Percentiles rank a stretch among this genome's conserved stretches.
Conservation (phyloP, 1,140 invertebrate genomes). For the Goniozus legneri region DNA sequence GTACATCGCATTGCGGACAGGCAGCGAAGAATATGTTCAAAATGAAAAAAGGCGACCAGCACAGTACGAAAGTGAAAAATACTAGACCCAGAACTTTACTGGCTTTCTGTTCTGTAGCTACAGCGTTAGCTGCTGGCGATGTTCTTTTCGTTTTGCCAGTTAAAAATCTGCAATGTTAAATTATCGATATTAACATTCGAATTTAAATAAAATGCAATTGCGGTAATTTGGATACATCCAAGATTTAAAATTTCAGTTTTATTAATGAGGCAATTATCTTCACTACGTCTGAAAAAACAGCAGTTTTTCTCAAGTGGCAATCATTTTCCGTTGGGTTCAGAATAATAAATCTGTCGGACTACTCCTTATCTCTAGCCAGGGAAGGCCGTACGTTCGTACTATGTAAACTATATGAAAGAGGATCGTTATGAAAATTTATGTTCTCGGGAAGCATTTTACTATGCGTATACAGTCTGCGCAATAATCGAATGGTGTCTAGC, state of each 20-base stretch:
- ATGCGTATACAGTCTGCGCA: no score
- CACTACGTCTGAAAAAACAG: neutral
- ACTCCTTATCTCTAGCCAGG: neutral
- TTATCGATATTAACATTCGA: neutral
- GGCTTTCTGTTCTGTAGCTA: constrained; percentile 80
- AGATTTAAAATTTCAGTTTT: neutral
- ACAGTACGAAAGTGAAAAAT: constrained; percentile 86
- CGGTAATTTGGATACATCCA: neutral
- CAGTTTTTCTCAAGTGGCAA: neutral
- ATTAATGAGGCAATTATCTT: neutral
- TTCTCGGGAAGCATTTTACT: no score
- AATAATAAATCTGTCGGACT: neutral
- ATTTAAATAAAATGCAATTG: neutral
- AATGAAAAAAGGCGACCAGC: constrained; percentile 88
- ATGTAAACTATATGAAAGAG: neutral
- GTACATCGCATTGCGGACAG: constrained; percentile 67
- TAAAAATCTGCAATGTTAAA: constrained; percentile 57
- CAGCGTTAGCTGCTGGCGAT: constrained; percentile 69
- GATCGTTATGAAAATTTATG: neutral
- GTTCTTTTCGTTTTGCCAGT: constrained; percentile 64
- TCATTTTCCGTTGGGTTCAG: neutral
- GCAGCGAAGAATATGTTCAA: constrained; percentile 79
- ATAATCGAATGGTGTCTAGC: no score
- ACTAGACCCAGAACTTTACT: constrained; percentile 82
- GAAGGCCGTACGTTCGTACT: neutral